Conservation (phyloP, 2,113 vertebrate species). For the Columba livia region DNA sequence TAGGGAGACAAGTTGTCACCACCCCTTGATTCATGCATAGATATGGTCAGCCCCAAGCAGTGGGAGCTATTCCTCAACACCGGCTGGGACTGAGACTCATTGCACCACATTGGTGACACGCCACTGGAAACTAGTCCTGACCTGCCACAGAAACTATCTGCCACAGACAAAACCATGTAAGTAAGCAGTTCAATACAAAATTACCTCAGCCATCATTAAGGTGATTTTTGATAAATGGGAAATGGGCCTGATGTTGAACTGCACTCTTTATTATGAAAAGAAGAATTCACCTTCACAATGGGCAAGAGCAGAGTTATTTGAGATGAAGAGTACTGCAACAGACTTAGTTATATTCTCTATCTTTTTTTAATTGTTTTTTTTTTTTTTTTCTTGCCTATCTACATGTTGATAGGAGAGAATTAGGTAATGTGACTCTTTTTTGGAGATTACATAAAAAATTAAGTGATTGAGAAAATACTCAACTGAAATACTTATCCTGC, state of each 20-base stretch:
- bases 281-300: not conserved
- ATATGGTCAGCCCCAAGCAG: not conserved
- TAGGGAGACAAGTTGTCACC: not conserved
- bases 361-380: not conserved
- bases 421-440: not conserved
- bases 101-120: not conserved
- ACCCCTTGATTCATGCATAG: not conserved
- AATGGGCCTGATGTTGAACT: not conserved
- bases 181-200: constrained; percentile 8
- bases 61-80: not conserved
- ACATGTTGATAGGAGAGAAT: not conserved
- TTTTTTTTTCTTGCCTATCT: not conserved
- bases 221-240: not conserved
- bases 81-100: not conserved
- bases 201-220: constrained; percentile 17
- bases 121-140: not conserved
- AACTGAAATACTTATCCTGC: not conserved
- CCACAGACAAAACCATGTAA: not conserved
- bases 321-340: not conserved
- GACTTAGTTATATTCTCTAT: not conserved
- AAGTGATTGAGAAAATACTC: not conserved
- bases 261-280: not conserved
- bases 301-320: not conserved
- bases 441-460: not conserved
- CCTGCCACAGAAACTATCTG: not conserved